Evolutionary conservation across 2,888 invertebrate genomes (phyloP), one percentile per base, ranked within the genome.

Genomic region (Melipona beecheii): DNA sequence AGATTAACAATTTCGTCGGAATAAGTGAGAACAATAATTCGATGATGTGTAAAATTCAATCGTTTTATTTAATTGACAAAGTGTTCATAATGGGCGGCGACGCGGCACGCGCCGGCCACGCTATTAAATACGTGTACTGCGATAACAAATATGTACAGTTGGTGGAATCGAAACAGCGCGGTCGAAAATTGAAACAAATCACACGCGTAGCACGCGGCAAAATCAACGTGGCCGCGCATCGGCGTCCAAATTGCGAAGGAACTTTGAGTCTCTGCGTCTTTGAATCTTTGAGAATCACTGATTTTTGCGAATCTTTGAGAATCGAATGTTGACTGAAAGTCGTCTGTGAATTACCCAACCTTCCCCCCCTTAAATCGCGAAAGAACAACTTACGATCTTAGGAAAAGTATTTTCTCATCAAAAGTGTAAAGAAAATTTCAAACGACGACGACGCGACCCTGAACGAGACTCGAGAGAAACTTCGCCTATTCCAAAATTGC

Each of bases 1-100:
- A 49, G 27, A 49, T 43, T 24, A n/a, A 50, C 15, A 72, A 49
- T 21, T 19, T 27, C 17, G 17, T 1, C 56, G 65, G 71, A 70
- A 77, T 66, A 77, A 83, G 73, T 74, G 56, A 85, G 65, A 86
- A 82, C 74, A 78, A 78, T 83, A 81, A 89, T 84, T 84, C 84
- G 75, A 80, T 87, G 64, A 64, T 85, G 85, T 90, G 76, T 92
- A 93, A 93, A 93, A 93, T 93, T 93, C 92, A 93, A 93, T 94
- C 92, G 89, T 93, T 93, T 93, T 94, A 93, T 64, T 93, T 94
- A 94, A 94, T 94, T 94, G 94, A 94, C 94, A 94, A 94, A 94
- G 94, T 94, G 93, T 93, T 93, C 92, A 93, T 94, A 94, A 93
- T 94, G 92, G 93, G 93, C 94, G 93, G 91, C 91, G 89, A 92